These are phyloP conservation scores for Coregonus sp. DNA, from an alignment of 2,797 vertebrate species.

Conservation along the genomic window DNA sequence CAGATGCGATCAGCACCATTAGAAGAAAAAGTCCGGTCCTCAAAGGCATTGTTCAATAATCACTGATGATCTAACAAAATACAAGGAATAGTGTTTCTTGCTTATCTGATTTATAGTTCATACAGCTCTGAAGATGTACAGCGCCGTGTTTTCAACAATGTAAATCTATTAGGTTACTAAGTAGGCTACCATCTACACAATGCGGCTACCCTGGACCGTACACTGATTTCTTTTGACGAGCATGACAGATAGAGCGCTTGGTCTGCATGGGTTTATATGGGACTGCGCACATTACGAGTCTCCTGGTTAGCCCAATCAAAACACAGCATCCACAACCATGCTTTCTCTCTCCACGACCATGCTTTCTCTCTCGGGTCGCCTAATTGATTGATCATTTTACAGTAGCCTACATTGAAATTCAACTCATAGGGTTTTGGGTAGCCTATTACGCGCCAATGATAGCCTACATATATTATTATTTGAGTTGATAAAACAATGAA, in stretches of 20 bases:
- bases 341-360: no score
- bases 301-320: conserved; percentile 81
- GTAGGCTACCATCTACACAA: conserved; percentile 30
- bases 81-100: conserved; percentile 61
- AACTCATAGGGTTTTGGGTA: not conserved
- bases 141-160: conserved; percentile 32
- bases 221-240: conserved; percentile 77
- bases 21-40: conserved; percentile 88
- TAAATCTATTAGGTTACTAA: conserved; percentile 29
- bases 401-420: not conserved
- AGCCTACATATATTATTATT: not conserved
- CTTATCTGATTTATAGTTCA: conserved; percentile 55
- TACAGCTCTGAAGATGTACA: conserved; percentile 48
- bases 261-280: conserved; percentile 88
- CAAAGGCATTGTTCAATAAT: conserved; percentile 90
- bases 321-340: conserved; percentile 68
- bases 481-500: not conserved
- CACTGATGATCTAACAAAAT: conserved; percentile 72
- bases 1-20: conserved; percentile 86
- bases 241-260: conserved; percentile 77
- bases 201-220: conserved; percentile 56
- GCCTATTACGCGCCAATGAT: not conserved
- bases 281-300: conserved; percentile 84
- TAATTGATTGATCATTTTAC: conserved; percentile 79
- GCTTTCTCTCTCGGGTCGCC: conserved; percentile 69